Conservation (phyloP, 2,797 vertebrate species). For the Sarcophilus harrisii region DNA sequence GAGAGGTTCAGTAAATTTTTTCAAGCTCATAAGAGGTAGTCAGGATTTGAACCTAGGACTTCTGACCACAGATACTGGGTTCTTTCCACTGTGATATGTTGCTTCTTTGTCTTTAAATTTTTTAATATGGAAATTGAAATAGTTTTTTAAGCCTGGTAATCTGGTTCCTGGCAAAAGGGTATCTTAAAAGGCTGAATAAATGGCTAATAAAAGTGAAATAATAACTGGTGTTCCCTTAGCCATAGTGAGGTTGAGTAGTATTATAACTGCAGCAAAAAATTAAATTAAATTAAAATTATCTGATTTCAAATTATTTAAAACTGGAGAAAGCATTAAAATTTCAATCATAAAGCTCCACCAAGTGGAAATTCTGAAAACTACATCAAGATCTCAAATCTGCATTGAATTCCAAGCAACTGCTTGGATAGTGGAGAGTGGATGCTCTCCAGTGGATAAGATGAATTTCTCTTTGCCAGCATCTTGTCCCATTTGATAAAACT, state of each 20-base stretch:
- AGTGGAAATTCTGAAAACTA: conserved; percentile 85
- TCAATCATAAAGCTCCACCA: conserved; percentile 89
- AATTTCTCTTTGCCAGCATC: conserved; percentile 36
- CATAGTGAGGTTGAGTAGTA: conserved; percentile 56
- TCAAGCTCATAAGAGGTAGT: background rate
- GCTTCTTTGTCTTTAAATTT: background rate
- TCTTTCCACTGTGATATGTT: background rate
- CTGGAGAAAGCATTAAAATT: conserved; percentile 78
- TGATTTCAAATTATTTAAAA: conserved; percentile 29
- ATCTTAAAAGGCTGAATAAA: conserved; percentile 49
- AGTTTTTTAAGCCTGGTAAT: background rate
- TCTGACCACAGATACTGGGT: background rate
- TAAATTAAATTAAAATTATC: background rate
- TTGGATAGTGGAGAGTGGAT: background rate
- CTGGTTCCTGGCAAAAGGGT: background rate
- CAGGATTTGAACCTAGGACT: background rate
- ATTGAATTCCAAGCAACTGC: conserved; percentile 7
- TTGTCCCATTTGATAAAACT: conserved; percentile 56
- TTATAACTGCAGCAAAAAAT: conserved; percentile 31
- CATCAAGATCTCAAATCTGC: conserved; percentile 65
- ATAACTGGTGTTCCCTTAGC: conserved; percentile 68
- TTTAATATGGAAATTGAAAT: background rate
- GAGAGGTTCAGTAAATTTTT: background rate
- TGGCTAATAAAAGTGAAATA: conserved; percentile 63
- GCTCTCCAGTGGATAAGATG: background rate